Evolutionary conservation across 2,113 vertebrate species (phyloP), one percentile per base, ranked within the genome.

Genomic region (Columbina picui): DNA sequence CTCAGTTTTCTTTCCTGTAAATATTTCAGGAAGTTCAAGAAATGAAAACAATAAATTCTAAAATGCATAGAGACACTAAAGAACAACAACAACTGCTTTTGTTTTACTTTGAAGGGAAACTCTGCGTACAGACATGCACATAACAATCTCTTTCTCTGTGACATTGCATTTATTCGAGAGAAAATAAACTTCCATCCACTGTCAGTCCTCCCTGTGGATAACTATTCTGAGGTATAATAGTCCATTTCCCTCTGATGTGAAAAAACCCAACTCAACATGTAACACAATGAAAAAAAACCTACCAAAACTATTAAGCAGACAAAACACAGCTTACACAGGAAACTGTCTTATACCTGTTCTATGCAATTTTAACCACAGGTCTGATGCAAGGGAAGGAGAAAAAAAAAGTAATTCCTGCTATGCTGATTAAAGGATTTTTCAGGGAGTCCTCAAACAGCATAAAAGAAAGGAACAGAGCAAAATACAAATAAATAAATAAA

Each of bases 21-120:
- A 77, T 68, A 80, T 59, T 93, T 93, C 53, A 77, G 38, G 32
- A 94, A 29, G n/a, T 50, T 85, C 63, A 94, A 79, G 47, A 80
- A 86, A 93, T 47, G 15, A 86, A 94, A 94, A 39, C 26, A 77
- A 59, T 63, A 88, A 55, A 85, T 64, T 61, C 41, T 50, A 69
- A 29, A 90, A 56, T 36, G 26, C 9, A 93, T 73, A n/a, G 14
- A 84, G 78, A 93, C 12, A 15, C 8, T 53, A 30, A 80, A 70
- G 36, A 45, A 45, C 55, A 81, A 85, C 60, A 16, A 60, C 67
- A 82, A 0, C 1, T 0, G 0, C 4, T 25, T 45, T 45, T 47
- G 7, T 49, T 61, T 70, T 36, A 7, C 61, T 73, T 69, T 55
- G 29, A 50, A 41, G 8, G 7, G 34, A 79, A 85, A 55, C 8